Evolutionary conservation across 2,797 vertebrate genomes (phyloP), one percentile per base, ranked within the genome.

Genomic region (Acanthurus leucopareius): DNA sequence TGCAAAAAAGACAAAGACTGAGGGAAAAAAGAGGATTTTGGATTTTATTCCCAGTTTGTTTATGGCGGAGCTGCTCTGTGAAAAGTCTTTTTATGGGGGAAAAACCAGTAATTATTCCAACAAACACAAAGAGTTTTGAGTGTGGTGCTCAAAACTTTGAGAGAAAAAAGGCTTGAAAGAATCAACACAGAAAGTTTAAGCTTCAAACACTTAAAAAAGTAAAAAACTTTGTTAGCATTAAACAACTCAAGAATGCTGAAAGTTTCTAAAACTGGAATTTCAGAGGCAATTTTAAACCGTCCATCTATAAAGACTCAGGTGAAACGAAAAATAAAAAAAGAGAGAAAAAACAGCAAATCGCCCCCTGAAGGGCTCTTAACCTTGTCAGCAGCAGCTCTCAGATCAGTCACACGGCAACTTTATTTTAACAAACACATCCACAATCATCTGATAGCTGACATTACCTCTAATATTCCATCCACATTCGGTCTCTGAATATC

Each of bases 291-390:
- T 74, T 74, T 19, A 83, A 80, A 56, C 17, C 64, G 69, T 75
- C 73, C 83, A 28, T 44, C 54, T 32, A 28, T 35, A 35, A 35
- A 64, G 65, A 75, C 79, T 79, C 71, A 85, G 47, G 45, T 82
- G 64, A 60, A 80, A 45, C 63, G 2, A 49, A 71, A 72, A 82
- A 66, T 68, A 80, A 71, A 35, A 35, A 35, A 7, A 35, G 6
- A 62, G 13, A 70, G 83, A 79, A 7, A 28, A 62, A 60, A 20
- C 15, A 56, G 56, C 2, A 76, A 82, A 84, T 48, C 57, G 71
- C 7, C 22, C 60, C 72, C 71, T 63, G 66, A 16, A 63, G 22
- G 32, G 10, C 64, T 76, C 32, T 80, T 11, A 60, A 67, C 58
- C 48, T 10, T 9, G 25, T 53, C 9, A 38, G 71, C 19, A 42